Base-by-base conservation (phyloP, 2,888 invertebrate species). In the Hesperia comma region DNA sequence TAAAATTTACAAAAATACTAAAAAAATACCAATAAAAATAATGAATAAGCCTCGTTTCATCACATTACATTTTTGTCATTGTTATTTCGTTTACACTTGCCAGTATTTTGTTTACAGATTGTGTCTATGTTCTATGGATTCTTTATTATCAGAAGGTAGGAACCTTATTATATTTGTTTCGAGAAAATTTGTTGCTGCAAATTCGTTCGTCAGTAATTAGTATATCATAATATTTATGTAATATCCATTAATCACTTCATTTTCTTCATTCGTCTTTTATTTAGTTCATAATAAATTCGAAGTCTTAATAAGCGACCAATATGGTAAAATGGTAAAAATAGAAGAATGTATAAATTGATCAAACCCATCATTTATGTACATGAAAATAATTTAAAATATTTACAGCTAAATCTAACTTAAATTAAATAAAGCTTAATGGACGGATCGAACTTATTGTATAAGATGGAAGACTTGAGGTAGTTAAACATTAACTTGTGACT, bases 351-450 rank as follows among this genome's bases (percentile, higher is more conserved):
- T 17, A 17, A 37, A 15, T 7, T 17, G 46, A 46, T 17, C 15
- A 46, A 46, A 46, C 15, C 1, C 12, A 10, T 41, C 40, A 64
- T 53, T 58, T 51, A 51, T 49, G 17, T 66, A 66, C 60, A 54
- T n/a, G n/a, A 61, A 26, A 46, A 60, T 66, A 66, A 66, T 54
- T 66, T 66, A 60, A 61, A 56, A 49, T 77, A 81, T 81, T 76
- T 80, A 82, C 77, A 80, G 70, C 68, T 80, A 79, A 72, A 68
- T 62, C 78, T 77, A 79, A 75, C 78, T 84, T 82, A 71, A 71
- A 78, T 80, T 86, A 86, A 79, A 80, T 88, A 88, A 88, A 88
- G 84, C 87, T 87, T 81, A 77, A 67, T 80, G 88, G 87, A 89
- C 83, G 88, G 86, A 82, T 77, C 74, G 63, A 64, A 68, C 60